phyloP scores from a whole-genome alignment of 2,797 vertebrate genomes.

The Champsocephalus gunnari region DNA sequence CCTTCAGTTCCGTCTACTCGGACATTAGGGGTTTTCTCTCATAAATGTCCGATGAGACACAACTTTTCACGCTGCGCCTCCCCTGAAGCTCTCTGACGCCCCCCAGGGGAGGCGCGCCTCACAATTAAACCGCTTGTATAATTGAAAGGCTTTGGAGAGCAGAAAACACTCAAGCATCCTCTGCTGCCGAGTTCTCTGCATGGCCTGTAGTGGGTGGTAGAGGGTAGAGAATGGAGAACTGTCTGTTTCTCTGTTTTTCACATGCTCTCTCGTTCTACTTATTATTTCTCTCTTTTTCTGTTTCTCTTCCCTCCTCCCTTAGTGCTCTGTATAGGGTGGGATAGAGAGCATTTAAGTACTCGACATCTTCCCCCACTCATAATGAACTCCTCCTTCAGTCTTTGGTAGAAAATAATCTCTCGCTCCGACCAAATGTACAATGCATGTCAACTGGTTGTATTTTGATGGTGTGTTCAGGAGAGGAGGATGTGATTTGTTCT shows the following conservation, averaged over 20 bases:
- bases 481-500: no score
- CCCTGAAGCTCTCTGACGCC: no score
- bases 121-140: no score
- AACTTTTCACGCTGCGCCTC: no score
- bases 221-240: slow-evolving; percentile 18
- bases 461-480: no score
- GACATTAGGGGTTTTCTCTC: no score
- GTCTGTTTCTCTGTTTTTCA: background rate
- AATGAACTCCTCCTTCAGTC: background rate
- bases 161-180: background rate
- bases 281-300: background rate
- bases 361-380: background rate
- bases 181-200: background rate
- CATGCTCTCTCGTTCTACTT: background rate
- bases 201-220: slow-evolving; percentile 31
- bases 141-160: background rate
- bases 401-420: no score
- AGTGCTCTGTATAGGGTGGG: background rate
- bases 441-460: no score
- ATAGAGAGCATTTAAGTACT: background rate
- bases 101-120: no score
- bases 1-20: no score
- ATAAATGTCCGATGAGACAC: no score
- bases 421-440: no score
- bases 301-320: background rate